Evolutionary conservation across 1,140 invertebrate genomes (phyloP).

Genomic region (Pachyrhynchus sulphureomaculatus): DNA sequence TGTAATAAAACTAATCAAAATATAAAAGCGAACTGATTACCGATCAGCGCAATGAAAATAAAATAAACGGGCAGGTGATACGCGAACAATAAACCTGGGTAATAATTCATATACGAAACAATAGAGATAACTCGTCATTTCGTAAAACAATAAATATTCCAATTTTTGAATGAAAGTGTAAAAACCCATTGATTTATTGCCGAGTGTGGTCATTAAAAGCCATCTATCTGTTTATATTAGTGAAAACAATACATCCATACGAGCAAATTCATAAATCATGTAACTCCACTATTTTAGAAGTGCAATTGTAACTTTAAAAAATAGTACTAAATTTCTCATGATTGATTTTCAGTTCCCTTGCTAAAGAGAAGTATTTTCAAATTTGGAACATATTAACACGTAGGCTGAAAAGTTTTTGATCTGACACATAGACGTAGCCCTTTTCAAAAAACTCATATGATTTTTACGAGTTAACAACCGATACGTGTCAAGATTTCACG

Average conservation of each 20-base stretch:
- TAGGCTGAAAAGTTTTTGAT: too few relatives aligned
- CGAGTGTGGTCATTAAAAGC: slow-evolving; percentile 6
- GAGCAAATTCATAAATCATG: slow-evolving; percentile 3
- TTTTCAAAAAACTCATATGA: too few relatives aligned
- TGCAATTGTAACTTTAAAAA: too few relatives aligned
- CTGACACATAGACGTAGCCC: too few relatives aligned
- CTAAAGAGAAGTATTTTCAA: too few relatives aligned
- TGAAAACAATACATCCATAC: slow-evolving; percentile 4
- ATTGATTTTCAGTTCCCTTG: too few relatives aligned
- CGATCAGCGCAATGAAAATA: background rate
- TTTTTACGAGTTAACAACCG: too few relatives aligned
- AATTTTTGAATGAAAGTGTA: slow-evolving; percentile 2
- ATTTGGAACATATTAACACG: too few relatives aligned
- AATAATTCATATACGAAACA: slow-evolving; percentile 14
- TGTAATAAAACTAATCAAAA: background rate
- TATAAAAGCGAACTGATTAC: background rate
- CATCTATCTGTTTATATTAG: slow-evolving; percentile 8
- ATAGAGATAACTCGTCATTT: slow-evolving; percentile 5
- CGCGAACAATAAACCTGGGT: background rate
- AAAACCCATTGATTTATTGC: slow-evolving; percentile 14
- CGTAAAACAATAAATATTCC: slow-evolving; percentile 18
- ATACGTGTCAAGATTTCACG: too few relatives aligned
- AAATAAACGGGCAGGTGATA: slow-evolving; percentile 8
- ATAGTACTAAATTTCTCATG: too few relatives aligned
- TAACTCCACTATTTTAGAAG: too few relatives aligned